phyloP scores from a whole-genome alignment of 2,888 invertebrate species.

The Charanyca ferruginea region DNA sequence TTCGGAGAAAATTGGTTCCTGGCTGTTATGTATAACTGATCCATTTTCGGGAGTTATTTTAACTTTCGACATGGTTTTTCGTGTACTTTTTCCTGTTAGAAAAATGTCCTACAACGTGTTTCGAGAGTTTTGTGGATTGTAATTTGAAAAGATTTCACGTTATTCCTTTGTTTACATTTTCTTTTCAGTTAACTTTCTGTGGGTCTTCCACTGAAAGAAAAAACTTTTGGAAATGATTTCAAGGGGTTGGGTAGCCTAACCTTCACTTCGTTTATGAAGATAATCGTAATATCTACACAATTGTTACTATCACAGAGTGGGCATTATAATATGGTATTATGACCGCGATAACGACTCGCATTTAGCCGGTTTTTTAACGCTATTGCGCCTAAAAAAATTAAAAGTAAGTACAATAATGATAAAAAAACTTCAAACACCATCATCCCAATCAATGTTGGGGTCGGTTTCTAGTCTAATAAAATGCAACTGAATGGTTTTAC shows the following conservation, averaged over 20 bases:
- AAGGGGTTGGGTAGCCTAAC: neutral
- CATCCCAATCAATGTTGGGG: no score
- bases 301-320: no score
- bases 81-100: constrained; percentile 11
- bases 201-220: constrained; percentile 2
- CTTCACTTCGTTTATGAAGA: no score
- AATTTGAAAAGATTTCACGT: neutral
- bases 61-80: neutral
- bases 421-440: no score
- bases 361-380: no score
- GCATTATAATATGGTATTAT: no score
- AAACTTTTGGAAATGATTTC: neutral
- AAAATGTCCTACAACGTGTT: constrained; percentile 13
- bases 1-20: constrained; percentile 2
- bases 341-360: no score
- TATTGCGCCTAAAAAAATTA: no score
- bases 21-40: neutral
- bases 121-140: neutral
- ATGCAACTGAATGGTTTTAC: no score
- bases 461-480: no score
- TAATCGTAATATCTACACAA: no score
- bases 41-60: neutral
- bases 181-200: neutral
- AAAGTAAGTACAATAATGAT: no score
- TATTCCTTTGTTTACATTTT: neutral